Base-by-base conservation (phyloP, 2,797 vertebrate genomes). In the Sebastes cheni region DNA sequence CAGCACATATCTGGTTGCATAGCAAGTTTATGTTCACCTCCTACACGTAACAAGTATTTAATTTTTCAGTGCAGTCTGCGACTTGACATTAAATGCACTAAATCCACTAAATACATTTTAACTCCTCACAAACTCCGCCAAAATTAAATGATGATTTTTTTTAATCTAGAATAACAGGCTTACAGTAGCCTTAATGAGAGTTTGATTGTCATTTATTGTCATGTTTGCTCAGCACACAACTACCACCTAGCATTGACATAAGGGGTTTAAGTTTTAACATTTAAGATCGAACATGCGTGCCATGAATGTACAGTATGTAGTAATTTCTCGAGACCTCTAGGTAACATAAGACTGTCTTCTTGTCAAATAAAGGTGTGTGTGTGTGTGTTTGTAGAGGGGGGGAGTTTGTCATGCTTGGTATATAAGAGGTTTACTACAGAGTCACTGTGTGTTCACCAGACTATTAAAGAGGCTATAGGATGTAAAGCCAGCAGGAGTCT, bases 401-500 rank as follows among this genome's bases (percentile, higher is more conserved):
- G 20, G 2, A 16, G 69, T 27, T 16, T 75, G 18, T 39, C 20
- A 60, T 66, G 46, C 23, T 55, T 56, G n/a, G 52, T 79, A 22
- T 58, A 62, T 25, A 54, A 68, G 52, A 65, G 52, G 20, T 80
- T 85, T n/a, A 78, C 23, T 29, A 56, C 62, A 68, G 22, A 68
- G 56, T 55, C 32, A 39, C 32, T 74, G 52, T 62, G 62, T 69
- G 69, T 69, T 82, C 36, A 77, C 25, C 54, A 30, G 68, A 73
- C 55, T 69, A 34, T 72, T 80, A 61, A 84, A 70, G 55, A 78
- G 2, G 74, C 27, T 62, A 27, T 22, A 29, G 23, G 67, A 80
- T 80, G 50, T 58, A 67, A 80, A 86, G 29, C 56, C 59, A 80
- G 59, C 64, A 22, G 62, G 74, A 71, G 77, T 13, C 66, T 62